Evolutionary conservation across 2,113 vertebrate genomes (phyloP), one percentile per base, ranked within the genome.

Genomic region (Cinclus cinclus): DNA sequence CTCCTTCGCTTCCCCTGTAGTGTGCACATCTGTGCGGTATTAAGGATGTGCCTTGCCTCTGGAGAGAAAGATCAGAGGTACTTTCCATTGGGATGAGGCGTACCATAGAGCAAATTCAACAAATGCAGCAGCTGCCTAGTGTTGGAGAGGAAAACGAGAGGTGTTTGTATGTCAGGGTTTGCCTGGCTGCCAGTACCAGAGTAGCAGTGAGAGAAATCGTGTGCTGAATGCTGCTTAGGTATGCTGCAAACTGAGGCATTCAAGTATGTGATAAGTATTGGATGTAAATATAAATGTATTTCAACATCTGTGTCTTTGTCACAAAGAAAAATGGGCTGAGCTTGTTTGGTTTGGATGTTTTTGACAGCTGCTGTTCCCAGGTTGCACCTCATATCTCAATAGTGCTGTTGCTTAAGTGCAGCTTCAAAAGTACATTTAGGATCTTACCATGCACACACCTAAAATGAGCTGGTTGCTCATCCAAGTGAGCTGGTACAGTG

Each of bases 121-220:
- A 80, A 80, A 41, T 31, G 59, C 75, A 79, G 59, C 87, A 78
- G 84, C 75, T 77, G 55, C 0, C 0, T 30, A 14, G 31, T 22
- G 31, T 22, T 53, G 84, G 70, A 74, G 46, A 76, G 70, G 65
- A 71, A 68, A 62, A 89, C 37, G 46, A 92, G 8, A 2, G 5
- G 55, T 39, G 23, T 83, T 73, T 69, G 28, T 39, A 18, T 1
- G 3, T 69, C 7, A 9, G 69, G 44, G 31, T 87, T 94, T 95
- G 53, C 84, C 49, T 73, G 89, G 23, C 82, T 94, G 84, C 81
- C 75, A 25, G 27, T 47, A 52, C 0, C 0, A 62, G 77, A 91
- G 82, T 74, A 81, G 65, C 41, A 64, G 41, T 89, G 83, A 96
- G 67, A 88, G 91, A 78, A 95, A 49, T 94, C 23, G 1, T 37